phyloP scores from a whole-genome alignment of 2,888 invertebrate species.

The Carabus problematicus region DNA sequence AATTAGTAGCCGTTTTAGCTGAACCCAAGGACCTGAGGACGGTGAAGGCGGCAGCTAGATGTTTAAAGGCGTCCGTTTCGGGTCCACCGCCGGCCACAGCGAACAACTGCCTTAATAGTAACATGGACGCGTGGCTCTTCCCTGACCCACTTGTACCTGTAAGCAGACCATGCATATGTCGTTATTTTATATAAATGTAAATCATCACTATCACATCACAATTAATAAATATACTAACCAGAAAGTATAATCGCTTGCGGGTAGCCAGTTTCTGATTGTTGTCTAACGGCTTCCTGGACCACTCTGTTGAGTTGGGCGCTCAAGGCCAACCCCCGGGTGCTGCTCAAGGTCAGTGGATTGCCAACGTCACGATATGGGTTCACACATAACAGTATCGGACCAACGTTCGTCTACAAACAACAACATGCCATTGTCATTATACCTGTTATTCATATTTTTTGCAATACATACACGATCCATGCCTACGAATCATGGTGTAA shows the following conservation, averaged over 20 bases:
- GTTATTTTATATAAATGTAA: no score
- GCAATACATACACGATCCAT: no score
- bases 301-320: constrained; percentile 86
- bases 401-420: constrained; percentile 84
- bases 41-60: constrained; percentile 93
- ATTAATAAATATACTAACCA: constrained; percentile 61
- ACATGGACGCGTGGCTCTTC: constrained; percentile 92
- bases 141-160: constrained; percentile 90
- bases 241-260: constrained; percentile 94
- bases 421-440: constrained; percentile 16
- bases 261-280: constrained; percentile 94
- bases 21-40: constrained; percentile 90
- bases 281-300: constrained; percentile 90
- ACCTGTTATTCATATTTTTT: no score
- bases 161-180: neutral
- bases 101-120: constrained; percentile 87
- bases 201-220: no score
- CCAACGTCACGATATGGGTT: constrained; percentile 89
- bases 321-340: constrained; percentile 73
- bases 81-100: constrained; percentile 94
- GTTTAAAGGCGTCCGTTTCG: constrained; percentile 95
- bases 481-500: no score
- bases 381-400: constrained; percentile 87
- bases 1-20: constrained; percentile 88
- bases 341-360: constrained; percentile 84